A percentile compares a stretch with the other conserved stretches of the same genome.
phyloP scores from a whole-genome alignment of 2,888 invertebrate genomes.

The Eulithis prunata region DNA sequence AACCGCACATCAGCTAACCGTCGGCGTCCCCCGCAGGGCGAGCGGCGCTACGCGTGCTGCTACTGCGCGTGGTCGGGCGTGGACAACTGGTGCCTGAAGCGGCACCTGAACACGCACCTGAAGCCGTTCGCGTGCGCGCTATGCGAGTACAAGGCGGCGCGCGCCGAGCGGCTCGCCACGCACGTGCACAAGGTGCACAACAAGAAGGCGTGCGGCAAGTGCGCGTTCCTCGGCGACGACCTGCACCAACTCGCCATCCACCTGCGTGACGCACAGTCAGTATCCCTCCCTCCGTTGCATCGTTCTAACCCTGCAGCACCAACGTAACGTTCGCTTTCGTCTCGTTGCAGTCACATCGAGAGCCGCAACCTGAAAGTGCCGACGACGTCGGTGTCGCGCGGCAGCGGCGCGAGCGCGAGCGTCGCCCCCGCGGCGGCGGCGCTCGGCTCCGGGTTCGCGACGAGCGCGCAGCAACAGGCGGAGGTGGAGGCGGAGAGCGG shows the following conservation, averaged over 20 bases:
- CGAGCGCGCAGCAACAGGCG: conserved; percentile 42
- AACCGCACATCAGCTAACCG: conserved; percentile 39
- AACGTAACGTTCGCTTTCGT: conserved; percentile 5
- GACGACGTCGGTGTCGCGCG: conserved; percentile 60
- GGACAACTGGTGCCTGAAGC: conserved; percentile 96
- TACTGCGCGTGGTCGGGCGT: conserved; percentile 97
- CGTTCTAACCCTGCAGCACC: neutral
- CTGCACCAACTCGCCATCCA: conserved; percentile 91
- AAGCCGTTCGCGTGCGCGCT: conserved; percentile 95
- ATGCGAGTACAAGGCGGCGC: conserved; percentile 97
- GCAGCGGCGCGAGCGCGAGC: conserved; percentile 52
- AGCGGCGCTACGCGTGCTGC: conserved; percentile 92
- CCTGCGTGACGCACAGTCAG: conserved; percentile 90
- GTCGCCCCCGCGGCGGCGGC: conserved; percentile 22
- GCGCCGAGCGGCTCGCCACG: conserved; percentile 94
- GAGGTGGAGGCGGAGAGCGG: conserved; percentile 41
- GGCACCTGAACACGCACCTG: conserved; percentile 96
- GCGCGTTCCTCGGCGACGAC: conserved; percentile 94
- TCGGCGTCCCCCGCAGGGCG: conserved; percentile 71
- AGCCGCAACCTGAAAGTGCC: conserved; percentile 85
- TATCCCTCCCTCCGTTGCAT: conserved; percentile 47
- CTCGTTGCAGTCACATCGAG: conserved; percentile 83
- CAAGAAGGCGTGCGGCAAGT: conserved; percentile 95
- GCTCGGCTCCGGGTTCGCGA: conserved; percentile 48
- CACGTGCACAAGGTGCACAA: conserved; percentile 96